Percentiles rank a stretch among this genome's conserved stretches.
phyloP scores from a whole-genome alignment of 2,797 vertebrate species.

The Sebastes vulpes region DNA sequence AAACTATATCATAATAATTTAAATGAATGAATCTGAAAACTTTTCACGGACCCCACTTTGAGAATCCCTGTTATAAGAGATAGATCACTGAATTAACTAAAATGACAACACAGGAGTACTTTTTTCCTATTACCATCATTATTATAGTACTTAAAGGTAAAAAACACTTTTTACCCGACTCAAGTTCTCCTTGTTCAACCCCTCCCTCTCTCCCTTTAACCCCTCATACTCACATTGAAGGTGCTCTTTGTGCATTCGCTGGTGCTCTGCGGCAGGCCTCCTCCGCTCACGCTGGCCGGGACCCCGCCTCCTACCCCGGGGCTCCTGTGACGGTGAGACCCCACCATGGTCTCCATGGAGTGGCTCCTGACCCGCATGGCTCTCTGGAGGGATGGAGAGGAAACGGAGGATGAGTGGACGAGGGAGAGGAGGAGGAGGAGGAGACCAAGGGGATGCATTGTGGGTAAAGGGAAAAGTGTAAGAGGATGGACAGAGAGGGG shows the following conservation, averaged over 20 bases:
- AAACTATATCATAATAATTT: too few species aligned
- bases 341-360: conserved; percentile 98
- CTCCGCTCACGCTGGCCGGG: conserved; percentile 94
- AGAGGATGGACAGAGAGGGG: background rate
- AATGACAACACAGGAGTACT: background rate
- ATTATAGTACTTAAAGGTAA: background rate
- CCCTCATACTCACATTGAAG: conserved; percentile 90
- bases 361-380: conserved; percentile 97
- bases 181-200: background rate
- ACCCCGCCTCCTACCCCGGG: conserved; percentile 85
- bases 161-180: background rate
- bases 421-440: background rate
- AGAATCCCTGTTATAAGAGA: background rate
- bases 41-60: too few species aligned
- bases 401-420: background rate
- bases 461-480: background rate
- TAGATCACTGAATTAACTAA: background rate
- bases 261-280: conserved; percentile 91
- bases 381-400: conserved; percentile 82
- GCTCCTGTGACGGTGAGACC: conserved; percentile 92
- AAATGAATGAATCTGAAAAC: too few species aligned
- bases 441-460: background rate
- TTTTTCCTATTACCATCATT: background rate
- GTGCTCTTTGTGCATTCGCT: conserved; percentile 95
- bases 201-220: background rate